Base-by-base conservation (phyloP, 2,113 vertebrate genomes). In the Ardeotis arabs region DNA sequence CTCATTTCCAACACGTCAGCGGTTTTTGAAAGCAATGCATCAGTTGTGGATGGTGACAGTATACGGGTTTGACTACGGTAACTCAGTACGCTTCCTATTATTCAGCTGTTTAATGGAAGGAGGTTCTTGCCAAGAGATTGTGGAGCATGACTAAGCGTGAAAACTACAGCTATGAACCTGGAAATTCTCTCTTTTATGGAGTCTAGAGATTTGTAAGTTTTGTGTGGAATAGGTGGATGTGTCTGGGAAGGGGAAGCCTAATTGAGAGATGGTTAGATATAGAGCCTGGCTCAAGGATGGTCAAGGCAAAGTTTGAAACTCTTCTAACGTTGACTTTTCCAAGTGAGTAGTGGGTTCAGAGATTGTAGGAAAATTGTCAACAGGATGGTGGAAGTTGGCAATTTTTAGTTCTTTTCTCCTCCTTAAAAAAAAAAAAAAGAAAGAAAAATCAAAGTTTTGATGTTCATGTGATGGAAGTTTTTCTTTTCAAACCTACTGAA, bases 401-500 rank as follows among this genome's bases (percentile, higher is more conserved):
- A 52, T 35, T 77, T 95, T 89, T 49, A 79, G 18, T 91, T 93
- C 44, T 86, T 73, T 60, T 28, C 3, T 18, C 7, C 20, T 6
- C 8, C 12, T 10, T 4, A 83, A 73, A 94, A 76, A 84, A 91
- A 29, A 10, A 17, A 84, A 75, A 53, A 35, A 10, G 19, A 84
- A 75, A 53, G 15, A 39, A 59, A 84, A 79, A 79, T 67, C 59
- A 74, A 91, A 50, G 29, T 77, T 95, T 90, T 90, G 29, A 44
- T 93, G 80, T 78, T 81, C 60, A 50, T 77, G 78, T 96, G 84
- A 84, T 33, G 87, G 84, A 96, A 93, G 27, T 62, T 62, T 91
- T 95, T 95, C 77, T 91, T 96, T 98, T 95, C 85, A 96, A 93
- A 85, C 64, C 66, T 89, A 33, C 95, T 84, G 86, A 94, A 81